Evolutionary conservation across 1,140 invertebrate genomes (phyloP).

Genomic region (Campoletis sonorensis): DNA sequence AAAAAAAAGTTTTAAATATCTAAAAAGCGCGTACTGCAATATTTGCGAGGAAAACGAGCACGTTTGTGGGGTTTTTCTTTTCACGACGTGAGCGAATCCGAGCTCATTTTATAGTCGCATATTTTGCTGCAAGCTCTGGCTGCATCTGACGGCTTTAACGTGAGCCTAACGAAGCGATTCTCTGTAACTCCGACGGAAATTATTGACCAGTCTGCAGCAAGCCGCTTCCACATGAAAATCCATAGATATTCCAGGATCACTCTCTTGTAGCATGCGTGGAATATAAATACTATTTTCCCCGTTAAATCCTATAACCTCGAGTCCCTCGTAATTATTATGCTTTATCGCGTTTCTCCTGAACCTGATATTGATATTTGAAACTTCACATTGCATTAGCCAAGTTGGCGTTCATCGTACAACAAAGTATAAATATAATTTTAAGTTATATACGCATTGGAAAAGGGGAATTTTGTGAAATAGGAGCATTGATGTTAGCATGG

Average conservation of each 20-base stretch:
- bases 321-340: conserved; percentile 10
- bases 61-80: background rate
- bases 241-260: background rate
- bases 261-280: background rate
- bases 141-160: conserved; percentile 32
- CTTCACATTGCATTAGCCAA: conserved; percentile 20
- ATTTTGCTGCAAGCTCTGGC: background rate
- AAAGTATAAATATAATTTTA: background rate
- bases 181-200: conserved; percentile 16
- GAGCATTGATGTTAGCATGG: too few relatives aligned
- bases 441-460: too few relatives aligned
- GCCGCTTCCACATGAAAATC: background rate
- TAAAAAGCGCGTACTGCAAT: background rate
- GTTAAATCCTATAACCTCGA: background rate
- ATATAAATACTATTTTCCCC: conserved; percentile 32
- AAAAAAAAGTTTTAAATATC: background rate
- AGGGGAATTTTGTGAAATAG: too few relatives aligned
- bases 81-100: background rate
- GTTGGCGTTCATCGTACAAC: background rate
- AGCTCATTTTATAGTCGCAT: background rate
- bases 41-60: conserved; percentile 31
- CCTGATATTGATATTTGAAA: conserved; percentile 5
- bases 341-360: conserved; percentile 11
- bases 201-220: conserved; percentile 24
- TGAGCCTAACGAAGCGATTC: conserved; percentile 43